Evolutionary conservation across 2,113 vertebrate genomes (phyloP).

Genomic region (Collichthys lucidus): DNA sequence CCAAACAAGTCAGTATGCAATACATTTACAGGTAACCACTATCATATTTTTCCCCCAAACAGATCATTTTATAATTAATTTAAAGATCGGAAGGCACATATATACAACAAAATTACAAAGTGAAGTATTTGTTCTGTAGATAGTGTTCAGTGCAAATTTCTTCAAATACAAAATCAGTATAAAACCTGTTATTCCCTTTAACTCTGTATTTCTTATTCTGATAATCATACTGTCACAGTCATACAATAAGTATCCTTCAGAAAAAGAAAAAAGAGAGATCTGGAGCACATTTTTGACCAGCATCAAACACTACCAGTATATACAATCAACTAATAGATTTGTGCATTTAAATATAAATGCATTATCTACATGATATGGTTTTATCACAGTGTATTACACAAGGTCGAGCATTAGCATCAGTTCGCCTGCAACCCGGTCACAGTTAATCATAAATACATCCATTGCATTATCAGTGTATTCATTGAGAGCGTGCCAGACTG

Average conservation of each 20-base stretch:
- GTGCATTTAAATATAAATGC: background rate
- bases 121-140: too few relatives aligned
- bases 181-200: background rate
- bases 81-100: too few relatives aligned
- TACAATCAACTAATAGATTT: background rate
- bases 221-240: background rate
- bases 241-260: background rate
- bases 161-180: background rate
- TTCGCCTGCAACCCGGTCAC: background rate
- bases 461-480: background rate
- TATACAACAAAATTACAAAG: too few relatives aligned
- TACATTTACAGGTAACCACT: background rate
- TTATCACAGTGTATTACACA: background rate
- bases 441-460: constrained; percentile 23
- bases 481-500: background rate
- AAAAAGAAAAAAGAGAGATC: background rate
- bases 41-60: background rate
- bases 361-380: too few relatives aligned
- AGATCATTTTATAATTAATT: background rate
- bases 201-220: background rate
- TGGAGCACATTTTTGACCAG: background rate
- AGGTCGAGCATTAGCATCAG: background rate
- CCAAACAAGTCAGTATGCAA: background rate
- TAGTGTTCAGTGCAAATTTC: too few relatives aligned
- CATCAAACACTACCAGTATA: background rate